These are phyloP conservation scores for Drosophila affinis DNA, from an alignment of 2,888 invertebrate species.

Conservation along the genomic window DNA sequence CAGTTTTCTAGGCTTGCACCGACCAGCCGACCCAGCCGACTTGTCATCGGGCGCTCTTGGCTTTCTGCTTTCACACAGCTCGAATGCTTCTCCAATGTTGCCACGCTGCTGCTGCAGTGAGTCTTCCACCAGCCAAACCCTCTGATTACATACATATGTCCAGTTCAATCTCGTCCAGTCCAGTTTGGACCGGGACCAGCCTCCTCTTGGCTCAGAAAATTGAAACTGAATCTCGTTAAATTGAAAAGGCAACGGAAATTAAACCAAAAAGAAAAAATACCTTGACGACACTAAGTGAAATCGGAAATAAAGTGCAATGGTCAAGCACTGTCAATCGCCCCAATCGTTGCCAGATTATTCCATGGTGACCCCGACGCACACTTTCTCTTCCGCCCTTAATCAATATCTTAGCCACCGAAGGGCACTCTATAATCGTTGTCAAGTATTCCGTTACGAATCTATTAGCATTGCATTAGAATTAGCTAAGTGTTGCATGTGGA, in stretches of 20 bases:
- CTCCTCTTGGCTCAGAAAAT: conserved; percentile 48
- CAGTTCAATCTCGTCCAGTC: conserved; percentile 9
- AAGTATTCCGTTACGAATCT: conserved; percentile 12
- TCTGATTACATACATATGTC: conserved; percentile 20
- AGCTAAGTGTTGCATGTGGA: conserved; percentile 7
- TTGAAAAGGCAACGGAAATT: conserved; percentile 48
- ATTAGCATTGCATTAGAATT: not conserved
- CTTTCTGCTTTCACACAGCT: conserved; percentile 16
- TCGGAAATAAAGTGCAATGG: conserved; percentile 52
- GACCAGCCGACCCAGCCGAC: conserved; percentile 1
- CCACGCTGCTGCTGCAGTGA: conserved; percentile 13
- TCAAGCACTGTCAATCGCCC: not conserved
- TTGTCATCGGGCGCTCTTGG: conserved; percentile 25
- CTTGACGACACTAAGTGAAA: conserved; percentile 29
- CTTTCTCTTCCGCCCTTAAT: not conserved
- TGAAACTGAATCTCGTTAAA: conserved; percentile 61
- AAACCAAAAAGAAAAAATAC: conserved; percentile 38
- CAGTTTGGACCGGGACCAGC: too few species aligned
- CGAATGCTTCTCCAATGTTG: conserved; percentile 1
- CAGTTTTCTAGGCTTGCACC: conserved; percentile 61
- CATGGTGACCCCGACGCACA: not conserved
- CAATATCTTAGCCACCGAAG: not conserved
- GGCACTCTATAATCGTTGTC: too few species aligned
- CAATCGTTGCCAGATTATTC: conserved; percentile 6
- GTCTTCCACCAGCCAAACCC: conserved; percentile 17